Conservation (phyloP, 1,140 invertebrate species). For the Conus betulinus region DNA sequence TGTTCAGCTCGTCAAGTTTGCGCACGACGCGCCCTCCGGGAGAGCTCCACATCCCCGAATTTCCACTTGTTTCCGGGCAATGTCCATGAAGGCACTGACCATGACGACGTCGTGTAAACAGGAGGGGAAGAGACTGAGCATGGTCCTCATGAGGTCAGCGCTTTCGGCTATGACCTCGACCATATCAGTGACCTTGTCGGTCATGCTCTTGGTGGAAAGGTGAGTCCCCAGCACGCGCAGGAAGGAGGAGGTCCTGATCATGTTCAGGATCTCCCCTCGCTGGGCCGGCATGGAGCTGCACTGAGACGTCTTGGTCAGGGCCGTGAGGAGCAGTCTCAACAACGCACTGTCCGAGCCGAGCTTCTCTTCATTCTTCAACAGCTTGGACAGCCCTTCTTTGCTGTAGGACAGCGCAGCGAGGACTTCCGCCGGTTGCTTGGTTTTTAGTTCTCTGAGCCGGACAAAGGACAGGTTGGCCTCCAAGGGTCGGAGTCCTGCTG, state of each 20-base stretch:
- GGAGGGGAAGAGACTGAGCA: constrained; percentile 16
- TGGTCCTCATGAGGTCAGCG: constrained; percentile 5
- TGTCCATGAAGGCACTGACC: constrained; percentile 8
- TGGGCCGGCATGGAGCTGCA: constrained; percentile 29
- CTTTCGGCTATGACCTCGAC: background rate
- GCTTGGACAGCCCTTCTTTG: constrained; percentile 30
- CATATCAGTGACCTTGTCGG: background rate
- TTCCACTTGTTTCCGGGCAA: background rate
- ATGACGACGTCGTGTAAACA: constrained; percentile 4
- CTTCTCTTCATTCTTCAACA: constrained; percentile 6
- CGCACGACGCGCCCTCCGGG: background rate
- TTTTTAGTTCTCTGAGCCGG: background rate
- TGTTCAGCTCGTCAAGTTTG: background rate
- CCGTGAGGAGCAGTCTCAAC: background rate
- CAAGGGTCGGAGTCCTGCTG: background rate
- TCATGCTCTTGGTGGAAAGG: background rate
- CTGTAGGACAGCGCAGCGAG: constrained; percentile 29
- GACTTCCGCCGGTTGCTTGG: constrained; percentile 16
- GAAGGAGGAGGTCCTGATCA: background rate
- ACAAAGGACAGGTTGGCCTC: constrained; percentile 29
- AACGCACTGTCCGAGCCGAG: background rate
- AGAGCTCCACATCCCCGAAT: background rate
- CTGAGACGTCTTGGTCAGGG: constrained; percentile 9
- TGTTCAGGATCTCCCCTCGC: constrained; percentile 1
- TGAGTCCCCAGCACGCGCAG: background rate